Evolutionary conservation across 2,797 vertebrate species (phyloP).

Genomic region (Manis crassicaudata): DNA sequence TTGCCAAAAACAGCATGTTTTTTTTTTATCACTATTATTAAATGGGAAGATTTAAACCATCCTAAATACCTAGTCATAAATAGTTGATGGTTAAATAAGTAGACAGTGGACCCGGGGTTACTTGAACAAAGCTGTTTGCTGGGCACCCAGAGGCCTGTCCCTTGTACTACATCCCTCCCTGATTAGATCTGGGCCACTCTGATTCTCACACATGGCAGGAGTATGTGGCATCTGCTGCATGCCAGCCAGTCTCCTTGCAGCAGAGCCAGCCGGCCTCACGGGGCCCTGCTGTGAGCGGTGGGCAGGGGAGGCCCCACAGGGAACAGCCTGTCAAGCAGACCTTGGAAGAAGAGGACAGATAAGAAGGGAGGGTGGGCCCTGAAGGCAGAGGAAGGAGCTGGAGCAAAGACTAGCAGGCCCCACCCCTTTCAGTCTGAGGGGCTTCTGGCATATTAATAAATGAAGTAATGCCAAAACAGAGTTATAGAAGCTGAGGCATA

Average conservation of each 20-base stretch:
- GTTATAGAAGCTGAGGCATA: background rate
- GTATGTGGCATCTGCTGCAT: background rate
- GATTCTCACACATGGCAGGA: background rate
- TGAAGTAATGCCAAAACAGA: background rate
- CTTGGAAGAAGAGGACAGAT: background rate
- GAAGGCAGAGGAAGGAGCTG: background rate
- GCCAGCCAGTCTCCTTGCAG: background rate
- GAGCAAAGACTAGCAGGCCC: background rate
- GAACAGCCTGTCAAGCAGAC: background rate
- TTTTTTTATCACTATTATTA: background rate
- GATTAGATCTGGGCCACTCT: background rate
- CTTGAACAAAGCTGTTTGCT: background rate
- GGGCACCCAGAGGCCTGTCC: background rate
- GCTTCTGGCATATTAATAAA: background rate
- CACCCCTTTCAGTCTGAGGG: background rate
- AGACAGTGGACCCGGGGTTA: background rate
- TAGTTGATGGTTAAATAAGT: background rate
- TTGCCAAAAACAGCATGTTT: background rate
- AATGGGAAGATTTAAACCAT: background rate
- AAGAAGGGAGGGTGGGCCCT: background rate
- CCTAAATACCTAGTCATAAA: background rate
- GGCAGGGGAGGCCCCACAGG: background rate
- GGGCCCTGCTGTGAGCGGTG: fast-evolving
- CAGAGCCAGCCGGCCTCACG: too few relatives aligned
- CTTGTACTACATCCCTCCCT: background rate